Conservation (phyloP, 1,140 invertebrate species). For the Papilio polytes region DNA sequence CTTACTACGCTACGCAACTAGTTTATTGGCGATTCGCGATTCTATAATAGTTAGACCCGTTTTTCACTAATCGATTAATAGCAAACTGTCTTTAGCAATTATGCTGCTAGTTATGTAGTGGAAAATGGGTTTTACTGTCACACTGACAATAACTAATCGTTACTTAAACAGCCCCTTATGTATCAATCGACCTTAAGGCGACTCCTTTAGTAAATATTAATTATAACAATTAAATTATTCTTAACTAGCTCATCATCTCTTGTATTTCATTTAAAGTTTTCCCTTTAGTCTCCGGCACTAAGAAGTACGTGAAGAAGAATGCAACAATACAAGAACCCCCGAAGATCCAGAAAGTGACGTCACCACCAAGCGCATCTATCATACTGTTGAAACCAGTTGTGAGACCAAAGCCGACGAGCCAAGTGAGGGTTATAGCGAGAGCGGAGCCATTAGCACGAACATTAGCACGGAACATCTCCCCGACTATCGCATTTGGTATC, state of each 20-base stretch:
- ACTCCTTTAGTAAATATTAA: too few relatives aligned
- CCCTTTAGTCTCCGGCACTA: constrained; percentile 92
- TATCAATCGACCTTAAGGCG: too few relatives aligned
- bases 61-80: too few relatives aligned
- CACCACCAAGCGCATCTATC: constrained; percentile 84
- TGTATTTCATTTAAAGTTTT: constrained; percentile 90
- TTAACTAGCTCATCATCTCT: constrained; percentile 79
- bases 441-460: constrained; percentile 87
- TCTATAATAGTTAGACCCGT: too few relatives aligned
- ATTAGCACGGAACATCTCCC: constrained; percentile 87
- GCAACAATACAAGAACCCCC: constrained; percentile 87
- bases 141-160: too few relatives aligned
- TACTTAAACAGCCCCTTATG: too few relatives aligned
- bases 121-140: too few relatives aligned
- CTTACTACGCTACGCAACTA: too few relatives aligned
- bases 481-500: constrained; percentile 88
- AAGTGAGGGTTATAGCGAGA: constrained; percentile 88
- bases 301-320: constrained; percentile 84
- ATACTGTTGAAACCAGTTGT: constrained; percentile 89
- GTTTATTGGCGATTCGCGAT: too few relatives aligned
- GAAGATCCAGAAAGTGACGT: constrained; percentile 92
- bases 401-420: constrained; percentile 87
- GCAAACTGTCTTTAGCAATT: too few relatives aligned
- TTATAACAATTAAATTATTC: not conserved
- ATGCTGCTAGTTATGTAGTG: too few relatives aligned